These are phyloP conservation scores for Acanthochromis polyacanthus DNA, from an alignment of 2,113 vertebrate species.

Conservation along the genomic window DNA sequence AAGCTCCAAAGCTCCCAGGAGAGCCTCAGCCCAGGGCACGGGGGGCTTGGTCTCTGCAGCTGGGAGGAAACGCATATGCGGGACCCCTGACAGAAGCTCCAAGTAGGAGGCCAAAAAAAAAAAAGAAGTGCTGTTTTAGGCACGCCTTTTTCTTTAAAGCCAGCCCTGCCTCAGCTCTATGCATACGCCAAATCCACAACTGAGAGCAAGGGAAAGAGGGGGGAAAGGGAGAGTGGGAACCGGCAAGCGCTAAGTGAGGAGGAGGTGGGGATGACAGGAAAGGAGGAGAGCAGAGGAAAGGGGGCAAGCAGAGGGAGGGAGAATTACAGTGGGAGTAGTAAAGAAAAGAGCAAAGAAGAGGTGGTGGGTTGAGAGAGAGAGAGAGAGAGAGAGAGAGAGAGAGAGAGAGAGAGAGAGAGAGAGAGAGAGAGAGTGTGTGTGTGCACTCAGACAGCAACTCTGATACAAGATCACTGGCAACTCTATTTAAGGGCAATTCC, in stretches of 20 bases:
- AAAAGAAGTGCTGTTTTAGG: slow-evolving; percentile 60
- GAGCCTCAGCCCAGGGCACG: slow-evolving; percentile 63
- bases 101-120: slow-evolving; percentile 43
- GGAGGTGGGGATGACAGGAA: slow-evolving; percentile 78
- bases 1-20: slow-evolving; percentile 73
- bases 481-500: slow-evolving; percentile 86
- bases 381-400: slow-evolving; percentile 60
- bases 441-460: slow-evolving; percentile 70
- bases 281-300: slow-evolving; percentile 76
- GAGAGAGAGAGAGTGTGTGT: slow-evolving; percentile 21
- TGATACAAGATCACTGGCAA: slow-evolving; percentile 81
- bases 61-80: slow-evolving; percentile 79
- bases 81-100: slow-evolving; percentile 75
- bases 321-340: slow-evolving; percentile 76
- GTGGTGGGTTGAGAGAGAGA: slow-evolving; percentile 69
- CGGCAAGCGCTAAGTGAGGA: slow-evolving; percentile 51
- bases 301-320: slow-evolving; percentile 75
- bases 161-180: slow-evolving; percentile 68
- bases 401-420: slow-evolving; percentile 66
- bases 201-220: slow-evolving; percentile 39
- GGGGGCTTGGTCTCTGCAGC: slow-evolving; percentile 76
- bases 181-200: slow-evolving; percentile 78
- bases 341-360: slow-evolving; percentile 73
- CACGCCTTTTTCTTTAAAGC: slow-evolving; percentile 77
- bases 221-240: slow-evolving; percentile 64